phyloP scores from a whole-genome alignment of 2,113 vertebrate species.

The human region DNA sequence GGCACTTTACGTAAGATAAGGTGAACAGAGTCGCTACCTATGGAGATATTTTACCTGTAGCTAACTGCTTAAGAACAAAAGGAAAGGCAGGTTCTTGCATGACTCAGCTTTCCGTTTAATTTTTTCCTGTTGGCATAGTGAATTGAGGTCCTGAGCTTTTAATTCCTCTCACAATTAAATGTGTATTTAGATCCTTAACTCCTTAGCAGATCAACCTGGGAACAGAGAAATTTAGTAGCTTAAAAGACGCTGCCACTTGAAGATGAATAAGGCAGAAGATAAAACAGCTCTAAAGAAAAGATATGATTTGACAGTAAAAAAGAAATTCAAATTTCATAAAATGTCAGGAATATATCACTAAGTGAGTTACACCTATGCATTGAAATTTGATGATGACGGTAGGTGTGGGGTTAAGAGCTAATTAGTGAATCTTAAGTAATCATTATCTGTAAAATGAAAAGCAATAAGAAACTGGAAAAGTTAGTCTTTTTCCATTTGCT shows the following conservation, averaged over 20 bases:
- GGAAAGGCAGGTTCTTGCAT: too few relatives aligned
- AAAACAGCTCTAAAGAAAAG: background rate
- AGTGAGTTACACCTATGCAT: background rate
- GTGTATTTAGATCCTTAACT: background rate
- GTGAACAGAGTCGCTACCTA: too few relatives aligned
- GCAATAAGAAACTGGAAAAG: conserved; percentile 29
- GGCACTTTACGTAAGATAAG: too few relatives aligned
- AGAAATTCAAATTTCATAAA: background rate
- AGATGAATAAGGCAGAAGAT: background rate
- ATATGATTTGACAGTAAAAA: background rate
- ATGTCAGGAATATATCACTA: background rate
- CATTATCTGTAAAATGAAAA: conserved; percentile 50
- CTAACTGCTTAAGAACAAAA: too few relatives aligned
- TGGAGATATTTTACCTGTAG: too few relatives aligned
- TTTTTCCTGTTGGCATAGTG: too few relatives aligned
- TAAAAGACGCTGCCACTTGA: background rate
- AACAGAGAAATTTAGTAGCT: background rate
- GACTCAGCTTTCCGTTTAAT: too few relatives aligned
- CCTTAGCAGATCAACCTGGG: background rate
- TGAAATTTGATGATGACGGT: conserved; percentile 1
- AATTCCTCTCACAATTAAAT: background rate
- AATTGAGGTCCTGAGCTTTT: too few relatives aligned
- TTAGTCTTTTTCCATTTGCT: conserved; percentile 42
- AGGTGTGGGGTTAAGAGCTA: background rate
- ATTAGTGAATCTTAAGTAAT: conserved; percentile 13